Conservation (phyloP, 2,113 vertebrate species). For the Daphoenositta chrysoptera region DNA sequence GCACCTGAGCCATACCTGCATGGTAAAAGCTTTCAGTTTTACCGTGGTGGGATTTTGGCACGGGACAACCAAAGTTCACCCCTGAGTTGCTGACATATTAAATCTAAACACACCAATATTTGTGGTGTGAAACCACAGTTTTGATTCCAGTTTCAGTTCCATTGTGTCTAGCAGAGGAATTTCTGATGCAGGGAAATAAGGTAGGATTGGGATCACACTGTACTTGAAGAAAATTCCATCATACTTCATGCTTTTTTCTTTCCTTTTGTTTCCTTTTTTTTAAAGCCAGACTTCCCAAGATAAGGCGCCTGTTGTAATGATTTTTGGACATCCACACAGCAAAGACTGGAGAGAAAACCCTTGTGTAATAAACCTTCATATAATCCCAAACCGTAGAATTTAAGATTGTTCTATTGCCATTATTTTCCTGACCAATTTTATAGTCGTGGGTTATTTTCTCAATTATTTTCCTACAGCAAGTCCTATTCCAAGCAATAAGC, state of each 20-base stretch:
- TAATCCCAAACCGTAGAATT: neutral
- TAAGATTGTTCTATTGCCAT: neutral
- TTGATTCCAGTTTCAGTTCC: neutral
- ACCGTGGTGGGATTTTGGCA: neutral
- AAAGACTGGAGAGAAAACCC: neutral
- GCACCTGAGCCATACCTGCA: neutral
- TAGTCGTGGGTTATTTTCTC: neutral
- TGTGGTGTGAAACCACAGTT: neutral
- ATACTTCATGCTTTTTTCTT: fast-evolving
- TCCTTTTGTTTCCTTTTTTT: neutral
- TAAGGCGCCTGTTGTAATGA: neutral
- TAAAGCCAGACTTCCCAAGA: neutral
- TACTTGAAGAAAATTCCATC: neutral
- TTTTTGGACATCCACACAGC: neutral
- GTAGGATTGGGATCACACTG: neutral
- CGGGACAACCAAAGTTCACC: neutral
- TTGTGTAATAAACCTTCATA: neutral
- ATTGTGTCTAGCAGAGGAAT: neutral
- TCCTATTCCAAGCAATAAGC: neutral
- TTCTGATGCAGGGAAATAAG: neutral
- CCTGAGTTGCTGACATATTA: neutral
- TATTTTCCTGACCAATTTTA: neutral
- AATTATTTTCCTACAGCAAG: neutral
- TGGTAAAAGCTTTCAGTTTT: neutral
- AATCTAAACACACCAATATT: neutral